phyloP scores from a whole-genome alignment of 1,140 invertebrate species.

The Drosophila jambulina region DNA sequence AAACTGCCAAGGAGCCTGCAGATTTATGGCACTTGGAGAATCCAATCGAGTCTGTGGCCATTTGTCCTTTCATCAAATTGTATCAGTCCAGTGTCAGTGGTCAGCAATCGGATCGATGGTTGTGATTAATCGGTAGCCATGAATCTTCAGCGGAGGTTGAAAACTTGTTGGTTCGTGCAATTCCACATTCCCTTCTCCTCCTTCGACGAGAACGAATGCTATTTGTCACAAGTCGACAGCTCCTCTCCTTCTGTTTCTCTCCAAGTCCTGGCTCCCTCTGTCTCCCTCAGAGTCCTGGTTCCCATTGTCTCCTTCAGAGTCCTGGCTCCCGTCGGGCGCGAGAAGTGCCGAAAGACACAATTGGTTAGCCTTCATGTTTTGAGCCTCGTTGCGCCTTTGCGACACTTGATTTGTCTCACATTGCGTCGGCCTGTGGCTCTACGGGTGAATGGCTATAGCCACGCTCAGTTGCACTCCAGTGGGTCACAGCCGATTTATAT shows the following conservation, averaged over 20 bases:
- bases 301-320: too few species aligned
- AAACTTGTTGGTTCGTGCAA: conserved; percentile 54
- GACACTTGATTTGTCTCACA: conserved; percentile 66
- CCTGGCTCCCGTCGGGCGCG: too few species aligned
- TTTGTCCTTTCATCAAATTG: conserved; percentile 50
- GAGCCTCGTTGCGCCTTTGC: conserved; percentile 56
- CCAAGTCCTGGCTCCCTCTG: not conserved
- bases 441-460: conserved; percentile 12
- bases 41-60: conserved; percentile 37
- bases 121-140: conserved; percentile 51
- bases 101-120: conserved; percentile 38
- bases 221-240: too few species aligned
- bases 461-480: conserved; percentile 42
- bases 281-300: too few species aligned
- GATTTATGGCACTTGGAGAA: conserved; percentile 23
- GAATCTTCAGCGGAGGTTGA: conserved; percentile 3
- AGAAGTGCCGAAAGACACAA: conserved; percentile 4
- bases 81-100: conserved; percentile 23
- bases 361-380: conserved; percentile 67
- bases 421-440: not conserved
- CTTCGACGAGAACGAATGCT: too few species aligned
- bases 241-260: not conserved
- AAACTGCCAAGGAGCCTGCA: not conserved
- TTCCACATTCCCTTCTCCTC: conserved; percentile 1
- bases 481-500: not conserved